Conservation (phyloP, 2,797 vertebrate genomes). For the Pangasius sanitwongsei region DNA sequence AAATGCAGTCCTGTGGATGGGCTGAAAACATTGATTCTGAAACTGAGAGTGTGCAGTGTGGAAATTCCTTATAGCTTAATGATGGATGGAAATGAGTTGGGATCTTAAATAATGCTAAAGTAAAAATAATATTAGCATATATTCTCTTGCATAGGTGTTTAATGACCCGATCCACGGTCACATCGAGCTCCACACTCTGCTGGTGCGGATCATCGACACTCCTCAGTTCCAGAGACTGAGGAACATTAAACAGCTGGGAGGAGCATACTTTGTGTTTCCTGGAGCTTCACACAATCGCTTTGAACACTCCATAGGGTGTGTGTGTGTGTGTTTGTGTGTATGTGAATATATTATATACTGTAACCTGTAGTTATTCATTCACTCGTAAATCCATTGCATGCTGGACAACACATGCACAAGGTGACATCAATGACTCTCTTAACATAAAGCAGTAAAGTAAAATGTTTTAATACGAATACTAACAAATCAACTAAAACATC, state of each 20-base stretch:
- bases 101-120: no score
- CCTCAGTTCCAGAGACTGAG: conserved; percentile 82
- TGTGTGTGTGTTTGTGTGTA: conserved; percentile 54
- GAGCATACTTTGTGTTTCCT: conserved; percentile 74
- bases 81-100: no score
- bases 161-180: conserved; percentile 96
- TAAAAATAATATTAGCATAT: neutral
- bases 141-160: conserved; percentile 79
- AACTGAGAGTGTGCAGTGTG: no score
- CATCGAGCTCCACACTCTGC: conserved; percentile 88
- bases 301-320: conserved; percentile 77
- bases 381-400: neutral
- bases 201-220: conserved; percentile 89
- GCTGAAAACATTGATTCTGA: no score
- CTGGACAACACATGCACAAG: neutral
- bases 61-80: no score
- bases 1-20: no score
- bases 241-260: conserved; percentile 80
- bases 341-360: neutral
- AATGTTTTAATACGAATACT: neutral
- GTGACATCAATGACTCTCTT: neutral
- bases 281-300: conserved; percentile 81
- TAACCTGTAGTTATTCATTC: neutral
- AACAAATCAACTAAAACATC: no score
- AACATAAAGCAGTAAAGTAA: neutral